Conservation (phyloP, 2,113 vertebrate species). For the Sula dactylatra region DNA sequence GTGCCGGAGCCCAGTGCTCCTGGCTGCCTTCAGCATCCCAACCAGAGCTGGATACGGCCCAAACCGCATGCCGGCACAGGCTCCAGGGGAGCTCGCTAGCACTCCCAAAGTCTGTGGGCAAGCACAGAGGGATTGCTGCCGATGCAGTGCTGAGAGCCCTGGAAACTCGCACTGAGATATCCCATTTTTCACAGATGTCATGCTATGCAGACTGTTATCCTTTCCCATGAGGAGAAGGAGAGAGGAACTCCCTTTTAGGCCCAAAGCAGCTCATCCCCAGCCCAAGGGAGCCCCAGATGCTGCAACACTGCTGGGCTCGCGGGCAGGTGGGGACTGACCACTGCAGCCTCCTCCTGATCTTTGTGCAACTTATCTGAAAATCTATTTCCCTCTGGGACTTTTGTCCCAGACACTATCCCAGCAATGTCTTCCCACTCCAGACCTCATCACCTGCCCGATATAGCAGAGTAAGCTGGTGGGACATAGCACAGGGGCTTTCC, state of each 20-base stretch:
- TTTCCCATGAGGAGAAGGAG: neutral
- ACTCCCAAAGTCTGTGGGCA: neutral
- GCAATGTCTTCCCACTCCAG: neutral
- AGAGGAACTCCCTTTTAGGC: neutral
- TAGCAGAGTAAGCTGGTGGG: neutral
- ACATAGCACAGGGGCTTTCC: neutral
- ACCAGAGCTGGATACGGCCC: neutral
- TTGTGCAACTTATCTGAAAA: neutral
- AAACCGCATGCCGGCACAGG: rapidly evolving
- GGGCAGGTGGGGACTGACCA: neutral
- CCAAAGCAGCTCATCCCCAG: constrained; percentile 22
- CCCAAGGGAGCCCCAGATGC: neutral
- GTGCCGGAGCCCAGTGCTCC: neutral
- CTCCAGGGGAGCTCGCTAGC: neutral
- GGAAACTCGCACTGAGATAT: neutral
- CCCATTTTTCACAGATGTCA: rapidly evolving
- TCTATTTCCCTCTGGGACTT: neutral
- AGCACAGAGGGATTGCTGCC: neutral
- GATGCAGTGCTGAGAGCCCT: neutral
- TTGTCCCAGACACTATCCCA: neutral
- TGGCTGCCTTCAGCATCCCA: neutral
- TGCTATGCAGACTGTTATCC: neutral
- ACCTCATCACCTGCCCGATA: neutral
- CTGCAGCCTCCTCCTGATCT: neutral
- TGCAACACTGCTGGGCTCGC: neutral